Base-by-base conservation (phyloP, 2,888 invertebrate species). In the Aphidius colemani region DNA sequence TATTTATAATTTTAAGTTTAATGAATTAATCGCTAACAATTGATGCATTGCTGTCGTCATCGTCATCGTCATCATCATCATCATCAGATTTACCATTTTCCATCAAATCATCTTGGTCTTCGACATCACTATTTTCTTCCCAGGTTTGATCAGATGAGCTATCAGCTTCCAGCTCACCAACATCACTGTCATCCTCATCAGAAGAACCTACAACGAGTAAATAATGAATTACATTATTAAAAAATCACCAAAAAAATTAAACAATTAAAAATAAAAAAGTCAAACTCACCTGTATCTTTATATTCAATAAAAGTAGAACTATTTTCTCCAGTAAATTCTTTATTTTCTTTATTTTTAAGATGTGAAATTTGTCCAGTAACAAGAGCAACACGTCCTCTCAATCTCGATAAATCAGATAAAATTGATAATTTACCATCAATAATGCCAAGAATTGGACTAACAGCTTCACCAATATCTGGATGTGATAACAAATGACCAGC, bases 331-430 rank as follows among this genome's bases (percentile, higher is more conserved):
- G 72, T 74, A 5, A 77, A 73, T 8, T 82, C 79, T 58, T 83
- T 83, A 40, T 84, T 83, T 18, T 82, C 75, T 67, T 83, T 79
- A 56, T 83, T 82, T 13, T 75, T 78, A n/a, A 77, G 76, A 7
- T 79, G 77, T 51, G 81, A 80, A 57, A 87, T 83, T 76, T 88
- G 86, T 7, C 86, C 84, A 41, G 86, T 82, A 49, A 90, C 78
- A 41, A 90, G 83, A 68, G 88, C 86, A 46, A 90, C 81, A 55
- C 89, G 85, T 6, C 90, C 90, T 71, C 85, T 85, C 60, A 90
- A 80, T 72, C 84, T 84, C 53, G 85, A 85, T 65, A 89, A 76
- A 53, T 86, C 85, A 4, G 84, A 80, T 59, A 87, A 81, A 39
- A 87, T 77, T 10, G 81, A 78, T 56, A 87, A 79, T 69, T 89